Conservation (phyloP, 1,140 invertebrate species). For the Nasonia longicornis region DNA sequence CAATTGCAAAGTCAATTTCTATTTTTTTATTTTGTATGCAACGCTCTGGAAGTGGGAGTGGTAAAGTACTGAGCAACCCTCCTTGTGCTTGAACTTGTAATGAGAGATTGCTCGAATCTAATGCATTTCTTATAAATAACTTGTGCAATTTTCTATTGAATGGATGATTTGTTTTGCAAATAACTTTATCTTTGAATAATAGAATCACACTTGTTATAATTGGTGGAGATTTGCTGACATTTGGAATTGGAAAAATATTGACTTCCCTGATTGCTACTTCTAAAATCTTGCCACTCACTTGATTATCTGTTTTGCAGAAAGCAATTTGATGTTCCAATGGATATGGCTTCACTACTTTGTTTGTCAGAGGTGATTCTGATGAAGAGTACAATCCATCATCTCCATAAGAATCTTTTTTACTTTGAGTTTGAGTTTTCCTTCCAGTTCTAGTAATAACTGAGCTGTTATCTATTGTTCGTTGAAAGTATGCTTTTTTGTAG, state of each 20-base stretch:
- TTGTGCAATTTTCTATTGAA: slow-evolving; percentile 65
- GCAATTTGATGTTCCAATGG: slow-evolving; percentile 46
- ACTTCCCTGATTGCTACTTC: slow-evolving; percentile 62
- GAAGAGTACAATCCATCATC: slow-evolving; percentile 62
- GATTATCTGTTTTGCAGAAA: slow-evolving; percentile 48
- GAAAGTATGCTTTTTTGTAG: slow-evolving; percentile 34
- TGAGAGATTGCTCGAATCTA: slow-evolving; percentile 56
- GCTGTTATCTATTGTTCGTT: slow-evolving; percentile 44
- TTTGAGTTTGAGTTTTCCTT: slow-evolving; percentile 32
- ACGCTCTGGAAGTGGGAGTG: slow-evolving; percentile 61
- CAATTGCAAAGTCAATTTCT: slow-evolving; percentile 64
- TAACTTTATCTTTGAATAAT: slow-evolving; percentile 57
- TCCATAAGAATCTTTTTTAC: slow-evolving; percentile 24
- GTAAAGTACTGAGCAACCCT: slow-evolving; percentile 53
- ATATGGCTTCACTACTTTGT: slow-evolving; percentile 56
- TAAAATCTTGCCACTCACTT: slow-evolving; percentile 56
- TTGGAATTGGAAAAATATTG: slow-evolving; percentile 47
- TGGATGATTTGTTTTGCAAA: slow-evolving; percentile 58
- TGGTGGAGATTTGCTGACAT: slow-evolving; percentile 42
- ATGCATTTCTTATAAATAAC: slow-evolving; percentile 55
- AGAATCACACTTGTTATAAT: slow-evolving; percentile 55
- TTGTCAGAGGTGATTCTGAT: slow-evolving; percentile 55
- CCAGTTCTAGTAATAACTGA: slow-evolving; percentile 49
- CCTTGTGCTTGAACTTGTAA: slow-evolving; percentile 54
- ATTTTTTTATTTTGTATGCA: slow-evolving; percentile 56